These are phyloP conservation scores for Phyllotis vaccarum DNA, from an alignment of 2,797 vertebrate species.

Conservation along the genomic window DNA sequence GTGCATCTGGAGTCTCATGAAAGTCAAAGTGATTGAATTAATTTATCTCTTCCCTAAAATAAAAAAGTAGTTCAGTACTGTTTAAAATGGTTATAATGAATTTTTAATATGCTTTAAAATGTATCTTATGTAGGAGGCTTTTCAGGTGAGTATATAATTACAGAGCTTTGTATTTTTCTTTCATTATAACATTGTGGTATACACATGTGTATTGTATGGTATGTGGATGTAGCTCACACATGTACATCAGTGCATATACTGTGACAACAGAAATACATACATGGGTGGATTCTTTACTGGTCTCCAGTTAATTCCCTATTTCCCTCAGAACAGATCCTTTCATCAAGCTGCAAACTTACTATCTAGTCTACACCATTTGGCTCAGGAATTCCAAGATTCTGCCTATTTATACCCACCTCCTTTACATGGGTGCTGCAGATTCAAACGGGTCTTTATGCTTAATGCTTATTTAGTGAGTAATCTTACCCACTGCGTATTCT, in stretches of 20 bases:
- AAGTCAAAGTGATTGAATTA: not conserved
- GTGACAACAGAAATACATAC: not conserved
- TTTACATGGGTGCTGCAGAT: not conserved
- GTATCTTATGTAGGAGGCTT: not conserved
- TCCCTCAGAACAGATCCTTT: not conserved
- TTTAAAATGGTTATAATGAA: not conserved
- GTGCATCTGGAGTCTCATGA: not conserved
- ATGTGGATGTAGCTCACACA: not conserved
- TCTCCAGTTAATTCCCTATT: not conserved
- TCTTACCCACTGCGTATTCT: not conserved
- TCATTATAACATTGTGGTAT: not conserved
- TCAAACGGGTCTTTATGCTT: not conserved
- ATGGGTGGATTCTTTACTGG: not conserved
- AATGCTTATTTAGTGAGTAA: not conserved
- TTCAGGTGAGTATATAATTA: not conserved
- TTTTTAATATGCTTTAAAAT: not conserved
- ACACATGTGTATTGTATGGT: not conserved
- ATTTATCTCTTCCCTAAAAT: conserved; percentile 16
- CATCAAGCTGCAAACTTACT: not conserved
- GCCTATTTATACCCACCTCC: not conserved
- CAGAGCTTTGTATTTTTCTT: not conserved
- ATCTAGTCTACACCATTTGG: not conserved
- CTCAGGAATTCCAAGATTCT: not conserved
- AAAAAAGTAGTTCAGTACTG: not conserved
- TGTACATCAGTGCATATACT: not conserved